Percentiles rank a stretch among this genome's conserved stretches.
Conservation (phyloP, 2,888 invertebrate genomes). For the Cheilosia impressa region DNA sequence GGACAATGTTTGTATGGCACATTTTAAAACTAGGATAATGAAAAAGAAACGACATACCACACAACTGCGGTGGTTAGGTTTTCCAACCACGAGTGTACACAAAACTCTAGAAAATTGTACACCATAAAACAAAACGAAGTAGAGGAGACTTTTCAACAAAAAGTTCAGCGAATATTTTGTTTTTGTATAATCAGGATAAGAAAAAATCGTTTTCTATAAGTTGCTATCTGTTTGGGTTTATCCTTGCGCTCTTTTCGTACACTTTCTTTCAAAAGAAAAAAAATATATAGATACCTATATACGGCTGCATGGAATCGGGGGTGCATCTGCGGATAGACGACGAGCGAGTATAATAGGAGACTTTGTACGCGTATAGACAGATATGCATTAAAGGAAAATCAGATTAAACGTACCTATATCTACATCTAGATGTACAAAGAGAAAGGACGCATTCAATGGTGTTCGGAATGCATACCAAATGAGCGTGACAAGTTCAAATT, state of each 20-base stretch:
- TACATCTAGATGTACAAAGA: slow-evolving; percentile 4
- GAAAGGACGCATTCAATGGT: neutral
- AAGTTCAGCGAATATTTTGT: slow-evolving; percentile 29
- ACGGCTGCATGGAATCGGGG: neutral
- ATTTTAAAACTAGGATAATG: slow-evolving; percentile 37
- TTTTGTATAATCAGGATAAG: slow-evolving; percentile 36
- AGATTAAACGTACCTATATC: slow-evolving; percentile 20
- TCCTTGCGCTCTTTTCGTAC: slow-evolving; percentile 19
- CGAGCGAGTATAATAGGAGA: neutral
- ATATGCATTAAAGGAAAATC: slow-evolving; percentile 29
- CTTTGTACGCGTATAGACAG: neutral
- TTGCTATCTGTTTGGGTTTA: slow-evolving; percentile 21
- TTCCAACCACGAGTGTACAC: neutral
- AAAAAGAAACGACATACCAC: slow-evolving; percentile 29
- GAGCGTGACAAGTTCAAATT: slow-evolving; percentile 35
- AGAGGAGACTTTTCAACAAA: slow-evolving; percentile 5
- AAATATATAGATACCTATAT: neutral
- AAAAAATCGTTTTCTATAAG: slow-evolving; percentile 26
- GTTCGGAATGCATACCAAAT: slow-evolving; percentile 24
- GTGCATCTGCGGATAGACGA: slow-evolving; percentile 4
- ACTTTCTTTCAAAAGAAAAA: neutral
- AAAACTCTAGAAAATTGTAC: slow-evolving; percentile 3
- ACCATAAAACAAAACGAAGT: slow-evolving; percentile 5
- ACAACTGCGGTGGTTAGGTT: slow-evolving; percentile 7
- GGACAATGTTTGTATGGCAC: slow-evolving; percentile 33